phyloP scores from a whole-genome alignment of 2,113 vertebrate genomes.

The Mugil cephalus region DNA sequence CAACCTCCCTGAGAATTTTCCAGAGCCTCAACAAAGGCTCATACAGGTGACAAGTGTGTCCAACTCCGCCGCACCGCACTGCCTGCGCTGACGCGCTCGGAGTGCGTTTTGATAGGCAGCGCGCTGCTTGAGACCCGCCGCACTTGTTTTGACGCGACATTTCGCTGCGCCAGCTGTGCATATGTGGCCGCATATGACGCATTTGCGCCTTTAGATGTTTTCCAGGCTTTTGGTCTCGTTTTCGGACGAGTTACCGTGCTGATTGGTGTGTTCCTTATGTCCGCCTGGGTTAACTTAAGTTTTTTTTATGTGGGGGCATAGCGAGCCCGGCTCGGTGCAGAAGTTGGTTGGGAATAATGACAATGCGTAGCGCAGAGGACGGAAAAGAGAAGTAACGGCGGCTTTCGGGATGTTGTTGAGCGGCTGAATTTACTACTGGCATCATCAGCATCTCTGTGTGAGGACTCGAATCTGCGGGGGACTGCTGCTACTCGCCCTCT shows the following conservation, averaged over 20 bases:
- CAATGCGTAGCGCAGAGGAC: slow-evolving; percentile 21
- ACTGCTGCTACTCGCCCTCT: slow-evolving; percentile 36
- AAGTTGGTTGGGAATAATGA: slow-evolving; percentile 63
- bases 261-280: slow-evolving; percentile 49
- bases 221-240: slow-evolving; percentile 8
- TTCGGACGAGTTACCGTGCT: slow-evolving; percentile 56
- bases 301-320: slow-evolving; percentile 12
- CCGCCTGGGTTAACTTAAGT: slow-evolving; percentile 41
- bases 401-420: slow-evolving; percentile 16
- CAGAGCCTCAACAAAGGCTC: slow-evolving; percentile 42
- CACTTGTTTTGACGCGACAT: slow-evolving; percentile 48
- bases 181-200: slow-evolving; percentile 57
- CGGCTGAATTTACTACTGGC: slow-evolving; percentile 52
- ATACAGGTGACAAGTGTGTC: slow-evolving; percentile 63
- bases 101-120: slow-evolving; percentile 29
- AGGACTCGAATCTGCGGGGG: slow-evolving; percentile 54
- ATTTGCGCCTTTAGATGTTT: slow-evolving; percentile 37
- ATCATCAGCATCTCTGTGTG: slow-evolving; percentile 45
- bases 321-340: slow-evolving; percentile 28
- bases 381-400: slow-evolving; percentile 24
- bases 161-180: slow-evolving; percentile 28
- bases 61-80: slow-evolving; percentile 39
- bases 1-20: slow-evolving; percentile 6
- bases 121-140: slow-evolving; percentile 27
- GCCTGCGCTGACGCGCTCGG: slow-evolving; percentile 16